Evolutionary conservation across 2,888 invertebrate genomes (phyloP).

Genomic region (Thecocarcelia acutangulata): DNA sequence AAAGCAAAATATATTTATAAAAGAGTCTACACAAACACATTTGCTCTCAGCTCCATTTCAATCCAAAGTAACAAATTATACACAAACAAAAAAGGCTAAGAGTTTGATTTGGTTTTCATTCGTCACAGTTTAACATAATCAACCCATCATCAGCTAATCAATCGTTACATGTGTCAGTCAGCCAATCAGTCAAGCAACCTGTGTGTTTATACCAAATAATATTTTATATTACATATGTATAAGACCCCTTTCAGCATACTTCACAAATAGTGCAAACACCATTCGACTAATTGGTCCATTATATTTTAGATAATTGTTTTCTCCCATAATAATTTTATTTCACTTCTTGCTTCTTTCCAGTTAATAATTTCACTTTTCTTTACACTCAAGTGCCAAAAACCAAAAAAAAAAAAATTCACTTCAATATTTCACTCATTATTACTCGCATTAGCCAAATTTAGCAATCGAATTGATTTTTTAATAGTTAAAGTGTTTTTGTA

Average conservation of each 20-base stretch:
- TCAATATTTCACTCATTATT: slow-evolving; percentile 5
- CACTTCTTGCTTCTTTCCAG: neutral
- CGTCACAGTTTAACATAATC: slow-evolving; percentile 74
- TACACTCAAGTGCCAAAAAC: neutral
- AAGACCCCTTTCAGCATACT: neutral
- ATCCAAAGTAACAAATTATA: slow-evolving; percentile 9
- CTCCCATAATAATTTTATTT: too few species aligned
- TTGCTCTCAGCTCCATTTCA: slow-evolving; percentile 65
- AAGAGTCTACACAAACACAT: slow-evolving; percentile 23
- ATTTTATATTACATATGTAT: neutral
- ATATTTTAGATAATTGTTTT: neutral
- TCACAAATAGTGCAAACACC: slow-evolving; percentile 7
- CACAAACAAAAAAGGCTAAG: slow-evolving; percentile 55
- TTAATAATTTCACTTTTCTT: neutral
- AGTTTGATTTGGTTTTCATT: slow-evolving; percentile 82
- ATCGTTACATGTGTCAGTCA: neutral
- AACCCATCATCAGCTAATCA: slow-evolving; percentile 40
- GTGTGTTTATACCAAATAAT: too few species aligned
- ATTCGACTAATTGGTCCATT: neutral
- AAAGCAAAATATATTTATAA: neutral
- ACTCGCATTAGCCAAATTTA: too few species aligned
- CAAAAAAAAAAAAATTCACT: neutral
- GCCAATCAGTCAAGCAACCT: neutral
- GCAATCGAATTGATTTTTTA: too few species aligned
- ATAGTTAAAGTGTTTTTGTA: too few species aligned